Percentiles rank a stretch among this genome's conserved stretches.
Evolutionary conservation across 2,113 vertebrate genomes (phyloP).

Genomic region (Turnix velox): DNA sequence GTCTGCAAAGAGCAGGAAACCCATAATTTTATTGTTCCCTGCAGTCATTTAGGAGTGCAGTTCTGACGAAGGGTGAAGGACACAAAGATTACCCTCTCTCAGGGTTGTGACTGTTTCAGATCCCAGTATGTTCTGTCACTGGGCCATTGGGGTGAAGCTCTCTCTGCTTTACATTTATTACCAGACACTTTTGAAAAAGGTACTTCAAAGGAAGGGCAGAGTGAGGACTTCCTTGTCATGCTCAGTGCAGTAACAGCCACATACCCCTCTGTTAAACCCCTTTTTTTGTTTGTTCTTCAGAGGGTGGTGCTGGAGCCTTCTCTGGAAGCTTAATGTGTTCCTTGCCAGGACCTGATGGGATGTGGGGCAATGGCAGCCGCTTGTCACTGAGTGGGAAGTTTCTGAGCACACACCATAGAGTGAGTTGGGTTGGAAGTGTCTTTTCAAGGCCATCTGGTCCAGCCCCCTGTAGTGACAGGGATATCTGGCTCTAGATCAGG

Average conservation of each 20-base stretch:
- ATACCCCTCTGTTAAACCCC: not conserved
- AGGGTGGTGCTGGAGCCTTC: not conserved
- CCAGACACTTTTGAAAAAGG: too few species aligned
- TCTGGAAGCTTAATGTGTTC: not conserved
- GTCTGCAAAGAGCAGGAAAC: not conserved
- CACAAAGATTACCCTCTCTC: not conserved
- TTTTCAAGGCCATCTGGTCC: too few species aligned
- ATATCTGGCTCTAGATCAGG: too few species aligned
- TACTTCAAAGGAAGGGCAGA: too few species aligned
- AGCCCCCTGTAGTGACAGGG: too few species aligned
- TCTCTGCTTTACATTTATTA: not conserved
- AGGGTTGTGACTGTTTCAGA: not conserved
- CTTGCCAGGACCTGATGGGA: not conserved
- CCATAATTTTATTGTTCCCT: not conserved
- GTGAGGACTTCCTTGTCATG: not conserved
- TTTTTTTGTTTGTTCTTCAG: not conserved
- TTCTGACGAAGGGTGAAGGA: not conserved
- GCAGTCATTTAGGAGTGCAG: not conserved
- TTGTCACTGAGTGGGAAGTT: not conserved
- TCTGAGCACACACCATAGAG: too few species aligned
- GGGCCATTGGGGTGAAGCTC: not conserved
- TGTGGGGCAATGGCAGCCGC: too few species aligned
- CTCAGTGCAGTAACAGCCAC: not conserved
- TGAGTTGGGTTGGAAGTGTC: too few species aligned
- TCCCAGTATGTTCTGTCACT: accelerated